Evolutionary conservation across 2,113 vertebrate species (phyloP).

Genomic region (Prunella fulvescens): DNA sequence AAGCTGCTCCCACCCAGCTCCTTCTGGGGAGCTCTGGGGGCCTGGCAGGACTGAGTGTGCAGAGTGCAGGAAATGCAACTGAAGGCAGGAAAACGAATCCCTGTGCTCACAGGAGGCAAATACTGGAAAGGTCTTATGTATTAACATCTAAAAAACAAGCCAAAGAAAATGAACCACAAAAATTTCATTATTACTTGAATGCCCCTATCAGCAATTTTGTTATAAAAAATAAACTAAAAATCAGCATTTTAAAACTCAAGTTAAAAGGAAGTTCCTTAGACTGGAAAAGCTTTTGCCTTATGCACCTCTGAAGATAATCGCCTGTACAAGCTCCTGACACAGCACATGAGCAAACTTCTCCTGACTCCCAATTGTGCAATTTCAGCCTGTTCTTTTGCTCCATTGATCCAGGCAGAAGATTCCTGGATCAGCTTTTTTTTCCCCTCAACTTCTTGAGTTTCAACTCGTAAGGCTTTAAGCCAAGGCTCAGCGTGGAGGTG

Average conservation of each 20-base stretch:
- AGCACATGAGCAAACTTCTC: neutral
- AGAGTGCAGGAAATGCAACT: neutral
- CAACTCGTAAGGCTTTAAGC: neutral
- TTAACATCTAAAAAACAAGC: neutral
- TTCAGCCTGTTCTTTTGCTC: slow-evolving; percentile 29
- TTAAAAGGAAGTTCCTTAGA: neutral
- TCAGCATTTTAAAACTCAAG: neutral
- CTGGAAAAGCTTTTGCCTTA: neutral
- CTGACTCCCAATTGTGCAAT: neutral
- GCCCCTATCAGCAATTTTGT: neutral
- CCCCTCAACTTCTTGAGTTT: neutral
- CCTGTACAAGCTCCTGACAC: neutral
- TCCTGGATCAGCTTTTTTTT: slow-evolving; percentile 8
- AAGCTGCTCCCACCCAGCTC: neutral
- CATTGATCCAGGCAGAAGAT: slow-evolving; percentile 27
- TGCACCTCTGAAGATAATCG: neutral
- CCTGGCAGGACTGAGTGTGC: neutral
- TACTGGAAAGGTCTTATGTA: neutral
- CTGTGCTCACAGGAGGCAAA: neutral
- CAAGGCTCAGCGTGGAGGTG: neutral
- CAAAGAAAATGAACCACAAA: neutral
- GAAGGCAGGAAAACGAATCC: neutral
- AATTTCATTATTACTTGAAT: neutral
- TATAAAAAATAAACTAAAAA: neutral
- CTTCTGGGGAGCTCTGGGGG: neutral